phyloP scores from a whole-genome alignment of 2,113 vertebrate species.

The Neodon shergylaensis region DNA sequence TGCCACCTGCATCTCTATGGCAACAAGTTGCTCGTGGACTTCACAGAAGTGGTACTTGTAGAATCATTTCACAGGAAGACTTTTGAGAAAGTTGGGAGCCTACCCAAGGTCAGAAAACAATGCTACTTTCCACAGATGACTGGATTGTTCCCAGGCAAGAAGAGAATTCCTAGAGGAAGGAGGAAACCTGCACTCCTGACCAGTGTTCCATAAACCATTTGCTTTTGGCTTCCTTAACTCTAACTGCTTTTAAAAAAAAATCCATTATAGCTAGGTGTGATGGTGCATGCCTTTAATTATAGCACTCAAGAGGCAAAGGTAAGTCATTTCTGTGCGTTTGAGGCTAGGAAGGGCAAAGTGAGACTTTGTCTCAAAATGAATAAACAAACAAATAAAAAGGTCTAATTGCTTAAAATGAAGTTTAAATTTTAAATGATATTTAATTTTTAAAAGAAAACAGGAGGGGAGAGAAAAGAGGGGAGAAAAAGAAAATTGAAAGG shows the following conservation, averaged over 20 bases:
- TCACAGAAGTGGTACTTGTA: background rate
- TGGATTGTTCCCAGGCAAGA: background rate
- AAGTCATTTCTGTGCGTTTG: background rate
- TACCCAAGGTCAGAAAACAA: background rate
- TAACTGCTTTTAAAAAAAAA: constrained; percentile 38
- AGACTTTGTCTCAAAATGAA: background rate
- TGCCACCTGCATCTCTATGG: background rate
- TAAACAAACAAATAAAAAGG: background rate
- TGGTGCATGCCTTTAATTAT: background rate
- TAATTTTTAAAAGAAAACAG: background rate
- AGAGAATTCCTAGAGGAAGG: background rate
- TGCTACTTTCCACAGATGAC: background rate
- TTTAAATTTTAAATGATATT: too few relatives aligned
- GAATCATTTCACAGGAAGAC: background rate
- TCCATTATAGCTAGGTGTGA: background rate
- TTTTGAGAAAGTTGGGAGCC: background rate
- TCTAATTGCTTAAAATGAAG: background rate
- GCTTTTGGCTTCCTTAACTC: constrained; percentile 1
- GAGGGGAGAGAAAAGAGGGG: background rate
- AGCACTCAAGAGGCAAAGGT: background rate
- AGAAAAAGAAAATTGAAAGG: too few relatives aligned
- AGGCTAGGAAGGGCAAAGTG: background rate
- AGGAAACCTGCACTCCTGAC: background rate
- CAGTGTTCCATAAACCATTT: background rate
- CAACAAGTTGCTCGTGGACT: background rate